Evolutionary conservation across 2,797 vertebrate species (phyloP), one percentile per base, ranked within the genome.

Genomic region (Galaxias olidus): DNA sequence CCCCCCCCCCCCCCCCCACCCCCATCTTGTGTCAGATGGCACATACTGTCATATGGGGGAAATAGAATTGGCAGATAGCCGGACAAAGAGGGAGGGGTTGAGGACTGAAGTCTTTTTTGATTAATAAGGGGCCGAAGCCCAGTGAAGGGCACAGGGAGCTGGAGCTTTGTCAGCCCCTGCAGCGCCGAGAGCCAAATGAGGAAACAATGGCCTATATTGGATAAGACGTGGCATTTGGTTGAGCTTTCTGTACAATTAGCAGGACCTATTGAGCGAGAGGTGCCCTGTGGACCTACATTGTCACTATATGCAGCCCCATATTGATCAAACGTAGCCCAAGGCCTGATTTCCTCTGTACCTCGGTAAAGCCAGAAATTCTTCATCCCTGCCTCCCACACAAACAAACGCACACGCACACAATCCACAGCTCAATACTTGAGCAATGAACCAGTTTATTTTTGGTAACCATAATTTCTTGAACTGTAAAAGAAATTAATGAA

Each of bases 141-240:
- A 9, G 51, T 55, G 6, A 40, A 41, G 30, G 30, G 30, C 30
- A 30, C 30, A 30, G 30, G 30, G 30, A 30, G 30, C 30, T 30
- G 30, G 30, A 30, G 30, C 30, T 30, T 2, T 30, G 30, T 30
- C 30, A 30, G 30, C 30, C 53, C 14, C 30, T 13, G 12, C n/a
- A 13, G 18, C 11, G 40, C 19, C 8, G 57, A 13, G 43, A 19
- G 58, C 18, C 13, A n/a, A 19, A 60, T 47, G 41, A 41, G 30
- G 12, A 42, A 10, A 42, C 40, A 13, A 8, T 15, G 58, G 10
- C 13, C 17, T 54, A 9, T 20, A 59, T 45, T 19, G 17, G 30
- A 15, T 18, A 46, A 46, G 57, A 59, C 57, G 18, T 47, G 58
- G 12, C 44, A 19, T 59, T 59, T 59, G 11, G 57, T 45, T 10